phyloP scores from a whole-genome alignment of 2,113 vertebrate genomes.

The Desmodus rotundus region DNA sequence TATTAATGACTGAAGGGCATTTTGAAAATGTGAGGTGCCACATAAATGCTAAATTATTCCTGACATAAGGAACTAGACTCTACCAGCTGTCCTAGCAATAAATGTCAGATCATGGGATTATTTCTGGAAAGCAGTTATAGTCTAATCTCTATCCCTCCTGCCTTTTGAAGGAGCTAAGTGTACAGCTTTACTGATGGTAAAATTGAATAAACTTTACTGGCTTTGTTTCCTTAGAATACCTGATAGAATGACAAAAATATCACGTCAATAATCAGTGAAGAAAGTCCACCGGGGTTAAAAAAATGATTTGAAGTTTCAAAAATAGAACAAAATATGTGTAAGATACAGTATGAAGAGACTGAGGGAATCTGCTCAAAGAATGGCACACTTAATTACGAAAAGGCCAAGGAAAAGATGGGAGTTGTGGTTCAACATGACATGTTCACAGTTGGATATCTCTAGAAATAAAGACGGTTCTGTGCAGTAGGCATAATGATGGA shows the following conservation, averaged over 20 bases:
- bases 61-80: slow-evolving; percentile 43
- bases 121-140: slow-evolving; percentile 15
- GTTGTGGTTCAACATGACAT: background rate
- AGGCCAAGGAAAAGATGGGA: background rate
- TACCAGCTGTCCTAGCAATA: slow-evolving; percentile 21
- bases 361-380: background rate
- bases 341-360: background rate
- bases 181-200: background rate
- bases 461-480: background rate
- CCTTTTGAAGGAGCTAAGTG: background rate
- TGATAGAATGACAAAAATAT: background rate
- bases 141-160: background rate
- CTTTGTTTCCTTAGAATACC: background rate
- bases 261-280: background rate
- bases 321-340: background rate
- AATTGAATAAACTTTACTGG: background rate
- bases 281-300: background rate
- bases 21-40: slow-evolving; percentile 61
- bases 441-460: background rate
- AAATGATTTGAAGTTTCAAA: background rate
- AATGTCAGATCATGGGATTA: slow-evolving; percentile 44
- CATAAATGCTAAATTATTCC: slow-evolving; percentile 67
- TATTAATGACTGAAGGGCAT: slow-evolving; percentile 63
- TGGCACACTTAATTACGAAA: background rate
- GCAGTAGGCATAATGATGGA: background rate